These are phyloP conservation scores for Brachionus paranguensis DNA, from an alignment of 1,140 invertebrate species.

Conservation along the genomic window DNA sequence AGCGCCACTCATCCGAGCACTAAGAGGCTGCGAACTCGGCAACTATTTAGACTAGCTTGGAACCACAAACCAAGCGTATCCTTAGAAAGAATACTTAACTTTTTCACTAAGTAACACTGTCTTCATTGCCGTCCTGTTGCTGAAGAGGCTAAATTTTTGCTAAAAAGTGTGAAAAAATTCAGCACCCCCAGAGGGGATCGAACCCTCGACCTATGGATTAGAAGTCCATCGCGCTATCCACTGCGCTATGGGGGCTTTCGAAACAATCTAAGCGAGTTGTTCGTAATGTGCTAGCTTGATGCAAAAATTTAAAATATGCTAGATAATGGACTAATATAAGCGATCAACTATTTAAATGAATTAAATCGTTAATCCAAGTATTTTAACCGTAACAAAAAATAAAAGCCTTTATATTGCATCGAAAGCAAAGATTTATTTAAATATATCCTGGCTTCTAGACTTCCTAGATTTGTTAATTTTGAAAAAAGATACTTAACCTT, in stretches of 20 bases:
- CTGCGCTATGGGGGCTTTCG: background rate
- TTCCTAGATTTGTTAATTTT: slow-evolving; percentile 17
- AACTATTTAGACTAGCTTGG: no score
- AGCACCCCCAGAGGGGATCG: background rate
- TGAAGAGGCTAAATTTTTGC: no score
- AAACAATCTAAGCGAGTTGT: background rate
- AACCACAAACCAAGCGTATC: no score
- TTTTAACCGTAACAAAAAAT: background rate
- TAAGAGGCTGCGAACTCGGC: background rate
- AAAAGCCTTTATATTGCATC: background rate
- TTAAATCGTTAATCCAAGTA: background rate
- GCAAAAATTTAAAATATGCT: background rate
- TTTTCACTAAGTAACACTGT: no score
- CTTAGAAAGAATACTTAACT: no score
- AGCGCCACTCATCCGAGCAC: background rate
- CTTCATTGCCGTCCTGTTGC: no score
- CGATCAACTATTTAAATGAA: background rate
- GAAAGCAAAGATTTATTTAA: slow-evolving; percentile 1
- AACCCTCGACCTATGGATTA: background rate
- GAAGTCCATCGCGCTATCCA: background rate
- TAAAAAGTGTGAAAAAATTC: background rate
- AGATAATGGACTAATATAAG: background rate
- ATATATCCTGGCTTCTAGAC: background rate
- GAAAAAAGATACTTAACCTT: background rate
- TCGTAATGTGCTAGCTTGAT: background rate